A percentile compares a stretch with the other conserved stretches of the same genome.
Conservation (phyloP, 2,888 invertebrate species). For the Julus scandinavius region DNA sequence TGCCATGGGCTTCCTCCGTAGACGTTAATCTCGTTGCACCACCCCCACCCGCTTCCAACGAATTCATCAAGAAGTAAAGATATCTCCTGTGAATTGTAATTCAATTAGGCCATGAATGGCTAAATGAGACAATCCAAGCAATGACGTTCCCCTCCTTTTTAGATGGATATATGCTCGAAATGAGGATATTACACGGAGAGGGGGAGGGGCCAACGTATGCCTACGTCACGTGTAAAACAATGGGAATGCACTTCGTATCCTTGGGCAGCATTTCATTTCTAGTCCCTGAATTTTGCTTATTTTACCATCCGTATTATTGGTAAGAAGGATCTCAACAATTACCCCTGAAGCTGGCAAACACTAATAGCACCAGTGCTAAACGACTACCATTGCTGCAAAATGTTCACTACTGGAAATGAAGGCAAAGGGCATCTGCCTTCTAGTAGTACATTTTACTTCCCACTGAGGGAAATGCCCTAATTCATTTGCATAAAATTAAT, state of each 20-base stretch:
- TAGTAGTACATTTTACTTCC: too few species aligned
- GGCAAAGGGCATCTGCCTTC: background rate
- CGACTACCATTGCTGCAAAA: background rate
- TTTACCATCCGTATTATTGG: background rate
- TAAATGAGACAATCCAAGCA: slow-evolving; percentile 56
- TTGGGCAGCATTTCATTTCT: background rate
- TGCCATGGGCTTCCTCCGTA: slow-evolving; percentile 39
- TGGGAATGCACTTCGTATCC: background rate
- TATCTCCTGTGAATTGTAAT: slow-evolving; percentile 57
- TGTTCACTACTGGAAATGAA: too few species aligned
- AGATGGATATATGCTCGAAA: background rate
- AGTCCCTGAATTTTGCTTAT: background rate
- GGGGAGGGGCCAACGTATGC: background rate
- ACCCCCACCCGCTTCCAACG: slow-evolving; percentile 47
- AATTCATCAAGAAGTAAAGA: slow-evolving; percentile 55
- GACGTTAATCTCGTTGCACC: slow-evolving; percentile 46
- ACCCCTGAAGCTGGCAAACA: background rate
- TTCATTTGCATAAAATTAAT: too few species aligned
- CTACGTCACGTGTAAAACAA: slow-evolving; percentile 1
- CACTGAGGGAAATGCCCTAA: too few species aligned
- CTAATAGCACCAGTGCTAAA: background rate
- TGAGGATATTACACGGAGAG: slow-evolving; percentile 40
- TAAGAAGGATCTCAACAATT: background rate
- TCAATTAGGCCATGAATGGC: slow-evolving; percentile 57
- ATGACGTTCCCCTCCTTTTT: slow-evolving; percentile 49